phyloP scores from a whole-genome alignment of 2,797 vertebrate genomes.

The Alosa sapidissima region DNA sequence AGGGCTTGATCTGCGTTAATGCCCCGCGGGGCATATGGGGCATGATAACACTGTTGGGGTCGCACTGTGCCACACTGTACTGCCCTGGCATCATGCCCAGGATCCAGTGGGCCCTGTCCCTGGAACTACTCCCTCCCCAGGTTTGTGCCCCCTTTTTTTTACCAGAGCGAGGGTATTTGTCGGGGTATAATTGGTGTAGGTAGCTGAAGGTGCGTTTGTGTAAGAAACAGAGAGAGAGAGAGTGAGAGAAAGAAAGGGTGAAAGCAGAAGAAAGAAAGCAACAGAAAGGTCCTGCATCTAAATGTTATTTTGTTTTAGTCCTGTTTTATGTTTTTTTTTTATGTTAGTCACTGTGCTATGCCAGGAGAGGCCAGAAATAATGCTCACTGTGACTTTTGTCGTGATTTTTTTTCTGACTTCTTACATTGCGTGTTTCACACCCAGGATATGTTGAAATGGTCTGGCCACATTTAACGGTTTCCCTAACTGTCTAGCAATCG shows the following conservation, averaged over 20 bases:
- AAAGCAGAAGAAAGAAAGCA: neutral
- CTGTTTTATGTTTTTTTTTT: neutral
- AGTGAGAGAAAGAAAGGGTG: too few species aligned
- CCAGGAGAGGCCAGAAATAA: neutral
- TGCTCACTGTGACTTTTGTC: neutral
- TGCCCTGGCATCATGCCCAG: conserved; percentile 33
- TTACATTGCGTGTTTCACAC: neutral
- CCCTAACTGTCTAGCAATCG: conserved; percentile 9
- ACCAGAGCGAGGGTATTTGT: conserved; percentile 38
- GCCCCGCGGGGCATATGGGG: conserved; percentile 26
- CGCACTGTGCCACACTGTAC: conserved; percentile 23
- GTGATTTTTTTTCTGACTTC: neutral
- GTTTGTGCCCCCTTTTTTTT: conserved; percentile 26
- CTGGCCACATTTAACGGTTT: conserved; percentile 18
- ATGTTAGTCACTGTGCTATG: neutral
- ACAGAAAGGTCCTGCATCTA: neutral
- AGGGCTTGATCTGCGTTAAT: conserved; percentile 41
- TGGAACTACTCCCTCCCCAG: neutral
- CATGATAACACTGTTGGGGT: neutral
- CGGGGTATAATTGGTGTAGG: conserved; percentile 37
- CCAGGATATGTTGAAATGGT: conserved; percentile 19
- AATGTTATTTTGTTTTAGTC: neutral
- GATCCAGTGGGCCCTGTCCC: conserved; percentile 25
- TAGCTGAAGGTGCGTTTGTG: conserved; percentile 3
- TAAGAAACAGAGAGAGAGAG: neutral